Evolutionary conservation across 2,113 vertebrate genomes (phyloP), one percentile per base, ranked within the genome.

Genomic region (Mastomys coucha): DNA sequence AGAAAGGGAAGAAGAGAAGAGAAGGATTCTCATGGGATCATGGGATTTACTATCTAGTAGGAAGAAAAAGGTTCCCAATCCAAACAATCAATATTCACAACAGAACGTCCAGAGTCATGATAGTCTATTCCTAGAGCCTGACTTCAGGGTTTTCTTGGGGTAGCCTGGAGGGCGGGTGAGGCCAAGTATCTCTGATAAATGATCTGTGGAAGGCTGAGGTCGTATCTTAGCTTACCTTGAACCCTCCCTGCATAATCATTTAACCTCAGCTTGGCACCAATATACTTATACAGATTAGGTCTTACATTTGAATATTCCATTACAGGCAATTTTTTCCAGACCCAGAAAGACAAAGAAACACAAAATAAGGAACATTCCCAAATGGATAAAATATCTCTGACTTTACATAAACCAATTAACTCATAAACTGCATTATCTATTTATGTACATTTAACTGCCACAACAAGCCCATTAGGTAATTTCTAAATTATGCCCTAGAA

Each of bases 401-500:
- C 22, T 89, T 86, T 60, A n/a, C 72, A 88, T 88, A 58, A 95
- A 49, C n/a, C 51, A 94, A 70, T 16, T 69, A 85, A 56, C 13
- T 53, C 19, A 76, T 11, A 56, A 77, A 95, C 45, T 65, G 19
- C 76, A 88, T 53, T 42, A 85, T 45, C 53, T 51, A 72, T 26
- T 58, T 73, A n/a, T 72, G 51, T 36, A 31, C 42, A 78, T 49
- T 95, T 88, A 91, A 78, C 72, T 24, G 53, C 45, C 58, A 53
- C 20, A 81, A 88, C 11, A 96, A 67, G 19, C 33, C 63, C 76
- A 78, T 26, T n/a, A 58, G 19, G 31, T 75, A 78, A 77, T 49
- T 76, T 33, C 85, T 91, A 96, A 70, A 42, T 65, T 60, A 82
- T 20, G 67, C 42, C 58, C 36, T n/a, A 95, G 42, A 92, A 97